Evolutionary conservation across 2,797 vertebrate genomes (phyloP).

Genomic region (Chanos chanos): DNA sequence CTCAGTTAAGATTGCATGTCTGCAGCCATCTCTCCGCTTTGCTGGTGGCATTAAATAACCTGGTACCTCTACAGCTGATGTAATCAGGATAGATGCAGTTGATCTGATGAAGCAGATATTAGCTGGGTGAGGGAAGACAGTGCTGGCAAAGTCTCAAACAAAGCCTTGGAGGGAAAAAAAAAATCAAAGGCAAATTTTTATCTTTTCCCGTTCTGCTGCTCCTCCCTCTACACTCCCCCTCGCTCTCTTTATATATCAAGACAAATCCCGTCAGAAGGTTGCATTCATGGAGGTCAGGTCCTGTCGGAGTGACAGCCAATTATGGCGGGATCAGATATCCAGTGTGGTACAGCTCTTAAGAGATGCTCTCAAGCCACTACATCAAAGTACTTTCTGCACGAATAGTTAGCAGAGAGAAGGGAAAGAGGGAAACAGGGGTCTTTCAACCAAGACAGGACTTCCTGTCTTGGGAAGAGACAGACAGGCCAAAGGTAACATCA

Average conservation of each 20-base stretch:
- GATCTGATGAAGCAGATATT: constrained; percentile 40
- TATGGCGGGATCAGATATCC: constrained; percentile 30
- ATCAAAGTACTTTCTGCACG: neutral
- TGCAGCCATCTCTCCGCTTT: constrained; percentile 53
- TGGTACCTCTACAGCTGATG: constrained; percentile 65
- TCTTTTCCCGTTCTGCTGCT: neutral
- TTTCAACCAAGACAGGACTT: constrained; percentile 28
- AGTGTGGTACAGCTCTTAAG: neutral
- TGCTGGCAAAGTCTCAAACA: neutral
- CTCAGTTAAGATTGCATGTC: too few species aligned
- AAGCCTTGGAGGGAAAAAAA: neutral
- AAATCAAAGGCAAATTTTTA: constrained; percentile 16
- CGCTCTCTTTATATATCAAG: constrained; percentile 26
- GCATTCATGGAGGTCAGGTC: constrained; percentile 1
- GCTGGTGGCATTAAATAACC: constrained; percentile 67
- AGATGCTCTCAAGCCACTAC: constrained; percentile 3
- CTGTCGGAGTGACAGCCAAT: constrained; percentile 14
- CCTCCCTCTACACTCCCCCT: neutral
- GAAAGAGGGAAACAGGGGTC: constrained; percentile 12
- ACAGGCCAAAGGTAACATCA: neutral
- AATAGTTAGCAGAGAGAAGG: constrained; percentile 17
- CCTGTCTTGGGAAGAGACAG: constrained; percentile 4
- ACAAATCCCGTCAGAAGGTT: constrained; percentile 4
- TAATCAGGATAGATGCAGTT: constrained; percentile 63
- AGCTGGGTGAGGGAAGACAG: neutral